Evolutionary conservation across 2,797 vertebrate genomes (phyloP), one percentile per base, ranked within the genome.

Genomic region (Orestias chungarensis): DNA sequence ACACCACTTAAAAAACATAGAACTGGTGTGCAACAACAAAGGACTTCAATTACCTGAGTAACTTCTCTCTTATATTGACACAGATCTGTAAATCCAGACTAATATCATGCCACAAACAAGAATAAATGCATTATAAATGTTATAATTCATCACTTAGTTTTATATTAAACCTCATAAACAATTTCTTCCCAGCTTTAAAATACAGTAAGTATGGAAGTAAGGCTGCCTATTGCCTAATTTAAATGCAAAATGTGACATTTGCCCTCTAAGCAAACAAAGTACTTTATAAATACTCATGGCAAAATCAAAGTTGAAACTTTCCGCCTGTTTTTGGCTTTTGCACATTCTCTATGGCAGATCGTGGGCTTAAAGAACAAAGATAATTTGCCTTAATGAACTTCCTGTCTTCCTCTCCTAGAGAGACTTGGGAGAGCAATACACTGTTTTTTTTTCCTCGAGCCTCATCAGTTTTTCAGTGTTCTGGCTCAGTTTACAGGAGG

Each of bases 21-120:
- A 78, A 87, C 82, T 52, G 80, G 82, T 86, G 82, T 83, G 85
- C 87, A 85, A 87, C 76, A 91, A 89, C 79, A 82, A 84, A 87
- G 71, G 80, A 86, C 74, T 86, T 86, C 72, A 87, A 82, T 89
- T 91, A 92, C 93, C 91, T 93, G 93, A 93, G 93, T 90, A 87
- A 82, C 84, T 85, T 91, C 76, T 86, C 80, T 88, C 92, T 89
- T 80, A 92, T 77, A 87, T 69, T 84, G 80, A 86, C 89, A 85
- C 87, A 83, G 81, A 85, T 84, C 79, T 68, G 73, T 80, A 76
- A 78, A 84, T 69, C 77, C 59, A 77, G 52, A 80, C 68, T 68
- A 71, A 80, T 80, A 57, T 86, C 79, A 72, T 66, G 73, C 66
- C 29, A 59, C 64, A 74, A 76, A 62, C 79, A 74, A 71, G 54